These are phyloP conservation scores for Telmatochromis sp. DNA, from an alignment of 2,113 vertebrate species.

Conservation along the genomic window DNA sequence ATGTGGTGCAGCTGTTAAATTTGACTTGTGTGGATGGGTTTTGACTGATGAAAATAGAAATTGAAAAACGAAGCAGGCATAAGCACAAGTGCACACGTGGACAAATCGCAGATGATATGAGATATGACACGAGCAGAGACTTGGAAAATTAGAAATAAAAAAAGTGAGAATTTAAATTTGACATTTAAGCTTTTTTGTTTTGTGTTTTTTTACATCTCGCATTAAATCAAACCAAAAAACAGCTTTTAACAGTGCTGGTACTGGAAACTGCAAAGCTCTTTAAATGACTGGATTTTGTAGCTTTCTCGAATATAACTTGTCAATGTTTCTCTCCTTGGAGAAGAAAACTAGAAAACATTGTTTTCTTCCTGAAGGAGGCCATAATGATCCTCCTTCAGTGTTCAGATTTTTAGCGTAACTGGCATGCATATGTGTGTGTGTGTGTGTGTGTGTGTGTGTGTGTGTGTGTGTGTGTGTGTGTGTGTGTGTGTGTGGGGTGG, in stretches of 20 bases:
- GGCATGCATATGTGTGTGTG: accelerated
- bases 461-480: accelerated
- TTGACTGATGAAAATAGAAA: constrained; percentile 21
- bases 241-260: neutral
- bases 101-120: neutral
- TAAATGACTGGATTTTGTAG: neutral
- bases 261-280: neutral
- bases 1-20: constrained; percentile 39
- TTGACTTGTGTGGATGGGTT: constrained; percentile 7
- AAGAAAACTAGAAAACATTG: neutral
- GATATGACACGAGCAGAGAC: neutral
- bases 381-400: constrained; percentile 21
- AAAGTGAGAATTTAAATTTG: neutral
- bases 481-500: accelerated
- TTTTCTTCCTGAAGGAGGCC: neutral
- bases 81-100: neutral
- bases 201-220: neutral
- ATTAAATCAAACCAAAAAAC: neutral
- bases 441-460: accelerated
- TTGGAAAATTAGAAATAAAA: neutral
- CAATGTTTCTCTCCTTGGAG: neutral
- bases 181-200: neutral
- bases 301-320: neutral
- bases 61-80: neutral
- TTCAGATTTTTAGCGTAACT: constrained; percentile 39